These are phyloP conservation scores for Pectinophora gossypiella DNA, from an alignment of 1,140 invertebrate genomes.

Conservation along the genomic window DNA sequence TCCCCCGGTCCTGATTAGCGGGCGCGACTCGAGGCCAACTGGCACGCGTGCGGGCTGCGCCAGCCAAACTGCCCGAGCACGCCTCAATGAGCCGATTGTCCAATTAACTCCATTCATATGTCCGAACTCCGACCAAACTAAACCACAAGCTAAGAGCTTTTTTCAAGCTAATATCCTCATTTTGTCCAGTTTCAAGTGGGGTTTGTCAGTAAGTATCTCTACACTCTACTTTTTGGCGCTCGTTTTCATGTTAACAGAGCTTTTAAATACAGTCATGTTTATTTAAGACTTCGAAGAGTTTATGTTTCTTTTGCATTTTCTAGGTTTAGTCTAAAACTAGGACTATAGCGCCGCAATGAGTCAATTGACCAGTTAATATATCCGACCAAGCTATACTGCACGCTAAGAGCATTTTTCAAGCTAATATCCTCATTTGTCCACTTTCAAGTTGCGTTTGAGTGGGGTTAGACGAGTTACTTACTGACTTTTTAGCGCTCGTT, in stretches of 20 bases:
- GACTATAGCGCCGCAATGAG: conserved; percentile 56
- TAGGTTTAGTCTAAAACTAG: too few relatives aligned
- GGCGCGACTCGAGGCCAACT: conserved; percentile 43
- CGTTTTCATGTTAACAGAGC: too few relatives aligned
- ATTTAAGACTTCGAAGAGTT: too few relatives aligned
- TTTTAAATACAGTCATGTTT: too few relatives aligned
- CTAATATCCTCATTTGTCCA: conserved; percentile 28
- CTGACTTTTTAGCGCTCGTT: too few relatives aligned
- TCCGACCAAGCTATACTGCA: conserved; percentile 26
- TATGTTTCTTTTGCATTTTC: too few relatives aligned
- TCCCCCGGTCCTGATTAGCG: conserved; percentile 42
- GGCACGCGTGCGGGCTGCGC: conserved; percentile 36
- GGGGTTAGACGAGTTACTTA: too few relatives aligned
- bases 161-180: conserved; percentile 35
- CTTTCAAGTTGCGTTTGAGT: too few relatives aligned
- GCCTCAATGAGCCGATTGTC: conserved; percentile 49
- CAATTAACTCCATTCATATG: conserved; percentile 69
- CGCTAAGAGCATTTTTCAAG: conserved; percentile 31
- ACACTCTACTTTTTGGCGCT: too few relatives aligned
- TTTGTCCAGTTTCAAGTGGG: too few relatives aligned
- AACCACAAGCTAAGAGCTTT: conserved; percentile 28
- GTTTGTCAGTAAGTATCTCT: too few relatives aligned
- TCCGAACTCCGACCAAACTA: conserved; percentile 28
- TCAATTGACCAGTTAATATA: conserved; percentile 49
- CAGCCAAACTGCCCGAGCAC: conserved; percentile 48